phyloP scores from a whole-genome alignment of 2,888 invertebrate species.

The Scelioninae gen. 1 region DNA sequence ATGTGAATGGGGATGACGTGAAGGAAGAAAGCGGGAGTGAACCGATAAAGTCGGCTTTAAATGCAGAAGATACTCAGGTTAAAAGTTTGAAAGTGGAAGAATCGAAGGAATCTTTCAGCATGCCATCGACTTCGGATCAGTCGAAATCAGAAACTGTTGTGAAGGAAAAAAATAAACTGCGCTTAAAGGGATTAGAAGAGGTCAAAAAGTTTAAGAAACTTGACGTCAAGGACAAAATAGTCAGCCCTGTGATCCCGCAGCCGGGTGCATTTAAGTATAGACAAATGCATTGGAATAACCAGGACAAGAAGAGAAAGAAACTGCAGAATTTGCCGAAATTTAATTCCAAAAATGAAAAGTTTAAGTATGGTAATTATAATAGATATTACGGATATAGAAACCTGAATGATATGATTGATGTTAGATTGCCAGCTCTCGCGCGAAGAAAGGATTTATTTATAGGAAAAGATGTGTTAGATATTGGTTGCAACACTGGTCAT shows the following conservation, averaged over 20 bases:
- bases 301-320: conserved; percentile 83
- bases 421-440: conserved; percentile 92
- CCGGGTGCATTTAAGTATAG: conserved; percentile 90
- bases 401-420: conserved; percentile 91
- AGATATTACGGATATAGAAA: conserved; percentile 98
- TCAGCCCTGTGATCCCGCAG: conserved; percentile 95
- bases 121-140: conserved; percentile 52
- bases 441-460: conserved; percentile 92
- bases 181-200: conserved; percentile 81
- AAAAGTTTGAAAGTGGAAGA: conserved; percentile 27
- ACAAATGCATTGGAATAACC: conserved; percentile 84
- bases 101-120: background rate
- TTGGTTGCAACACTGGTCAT: conserved; percentile 99
- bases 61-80: background rate
- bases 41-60: background rate
- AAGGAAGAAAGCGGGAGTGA: background rate
- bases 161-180: conserved; percentile 76
- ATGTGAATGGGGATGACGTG: conserved; percentile 84
- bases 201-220: conserved; percentile 86
- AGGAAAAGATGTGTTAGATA: conserved; percentile 96
- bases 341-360: conserved; percentile 90
- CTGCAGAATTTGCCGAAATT: conserved; percentile 86
- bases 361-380: conserved; percentile 98
- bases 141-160: conserved; percentile 70
- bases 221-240: conserved; percentile 93